A percentile compares a stretch with the other conserved stretches of the same genome.
Evolutionary conservation across 2,888 invertebrate species (phyloP).

Genomic region (Formica aserva): DNA sequence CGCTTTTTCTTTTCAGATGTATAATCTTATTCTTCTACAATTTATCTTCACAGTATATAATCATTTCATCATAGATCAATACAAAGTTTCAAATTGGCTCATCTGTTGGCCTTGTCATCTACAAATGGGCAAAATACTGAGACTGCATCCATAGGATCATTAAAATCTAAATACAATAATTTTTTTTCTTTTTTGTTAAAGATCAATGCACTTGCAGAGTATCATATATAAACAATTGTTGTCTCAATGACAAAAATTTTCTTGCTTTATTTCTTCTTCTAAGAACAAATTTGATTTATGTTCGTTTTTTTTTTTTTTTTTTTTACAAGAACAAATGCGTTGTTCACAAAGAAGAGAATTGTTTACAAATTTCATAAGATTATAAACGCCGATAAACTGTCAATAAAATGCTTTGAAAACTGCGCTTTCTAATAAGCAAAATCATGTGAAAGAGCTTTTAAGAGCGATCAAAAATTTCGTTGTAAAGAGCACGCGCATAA

Average conservation of each 20-base stretch:
- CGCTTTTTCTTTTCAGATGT: conserved; percentile 33
- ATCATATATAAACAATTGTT: conserved; percentile 1
- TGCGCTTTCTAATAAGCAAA: conserved; percentile 28
- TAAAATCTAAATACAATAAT: conserved; percentile 7
- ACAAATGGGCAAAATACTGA: conserved; percentile 35
- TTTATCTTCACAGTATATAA: conserved; percentile 33
- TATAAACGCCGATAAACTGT: not conserved
- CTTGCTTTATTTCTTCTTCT: conserved; percentile 8
- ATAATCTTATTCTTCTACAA: conserved; percentile 5
- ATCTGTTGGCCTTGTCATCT: not conserved
- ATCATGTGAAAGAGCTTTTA: conserved; percentile 28
- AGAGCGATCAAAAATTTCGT: conserved; percentile 47
- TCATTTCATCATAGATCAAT: conserved; percentile 26
- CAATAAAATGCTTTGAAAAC: conserved; percentile 14
- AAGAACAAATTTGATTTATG: conserved; percentile 30
- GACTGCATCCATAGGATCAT: conserved; percentile 3
- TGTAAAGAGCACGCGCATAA: conserved; percentile 49
- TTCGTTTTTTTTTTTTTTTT: not conserved
- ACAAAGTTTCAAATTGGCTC: conserved; percentile 33
- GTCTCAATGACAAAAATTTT: conserved; percentile 44
- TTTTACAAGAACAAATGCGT: not conserved
- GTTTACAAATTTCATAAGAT: not conserved
- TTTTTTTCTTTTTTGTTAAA: not conserved
- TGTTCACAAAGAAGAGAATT: too few species aligned
- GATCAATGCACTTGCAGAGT: not conserved